Evolutionary conservation across 2,888 invertebrate genomes (phyloP).

Genomic region (Clitarchus hookeri): DNA sequence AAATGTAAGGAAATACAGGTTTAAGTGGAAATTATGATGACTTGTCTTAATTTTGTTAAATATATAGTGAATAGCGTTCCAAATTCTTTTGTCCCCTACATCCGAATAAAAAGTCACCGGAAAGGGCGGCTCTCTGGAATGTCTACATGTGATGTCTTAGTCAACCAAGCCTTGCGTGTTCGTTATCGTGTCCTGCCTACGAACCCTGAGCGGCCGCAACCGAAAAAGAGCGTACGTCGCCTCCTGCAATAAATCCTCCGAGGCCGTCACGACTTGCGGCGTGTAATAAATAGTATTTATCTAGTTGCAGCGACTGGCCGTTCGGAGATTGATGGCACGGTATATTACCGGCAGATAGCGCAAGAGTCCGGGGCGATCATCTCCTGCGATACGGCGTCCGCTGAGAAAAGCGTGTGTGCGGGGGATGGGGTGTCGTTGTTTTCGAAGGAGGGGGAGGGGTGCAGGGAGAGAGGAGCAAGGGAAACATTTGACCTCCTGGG

Average conservation of each 20-base stretch:
- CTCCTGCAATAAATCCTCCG: constrained; percentile 18
- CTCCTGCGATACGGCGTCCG: not conserved
- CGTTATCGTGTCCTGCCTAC: not conserved
- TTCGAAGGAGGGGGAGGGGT: not conserved
- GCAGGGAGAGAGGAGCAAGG: not conserved
- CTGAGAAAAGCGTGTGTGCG: not conserved
- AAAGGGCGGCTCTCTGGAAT: too few relatives aligned
- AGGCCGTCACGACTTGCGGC: constrained; percentile 20
- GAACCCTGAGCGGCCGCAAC: not conserved
- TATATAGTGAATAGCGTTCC: too few relatives aligned
- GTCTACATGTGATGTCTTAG: too few relatives aligned
- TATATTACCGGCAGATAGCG: constrained; percentile 17
- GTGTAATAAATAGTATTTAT: constrained; percentile 25
- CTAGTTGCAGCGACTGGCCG: constrained; percentile 25
- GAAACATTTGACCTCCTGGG: constrained; percentile 8
- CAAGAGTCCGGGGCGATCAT: not conserved
- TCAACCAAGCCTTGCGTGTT: too few relatives aligned
- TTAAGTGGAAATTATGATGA: too few relatives aligned
- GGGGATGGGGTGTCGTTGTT: not conserved
- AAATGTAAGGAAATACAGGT: too few relatives aligned
- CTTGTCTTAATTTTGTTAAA: too few relatives aligned
- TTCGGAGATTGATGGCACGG: constrained; percentile 4
- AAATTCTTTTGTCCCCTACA: too few relatives aligned
- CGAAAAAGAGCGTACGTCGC: not conserved
- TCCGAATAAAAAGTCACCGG: too few relatives aligned